phyloP scores from a whole-genome alignment of 2,797 vertebrate species.

The Geotria australis region DNA sequence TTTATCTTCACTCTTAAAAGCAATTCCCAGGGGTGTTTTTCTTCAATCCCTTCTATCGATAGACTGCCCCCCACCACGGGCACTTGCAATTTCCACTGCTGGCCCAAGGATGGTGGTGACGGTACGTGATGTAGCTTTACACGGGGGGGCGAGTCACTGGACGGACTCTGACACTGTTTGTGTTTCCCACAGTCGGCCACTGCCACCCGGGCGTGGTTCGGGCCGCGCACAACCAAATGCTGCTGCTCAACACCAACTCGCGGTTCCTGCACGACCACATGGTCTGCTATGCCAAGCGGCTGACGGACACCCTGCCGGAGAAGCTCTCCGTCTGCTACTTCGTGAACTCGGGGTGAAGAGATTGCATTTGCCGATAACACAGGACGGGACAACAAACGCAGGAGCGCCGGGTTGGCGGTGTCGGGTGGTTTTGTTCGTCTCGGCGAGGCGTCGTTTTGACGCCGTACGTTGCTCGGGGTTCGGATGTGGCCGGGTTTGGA shows the following conservation, averaged over 20 bases:
- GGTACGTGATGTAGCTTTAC: too few species aligned
- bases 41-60: too few species aligned
- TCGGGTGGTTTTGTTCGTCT: background rate
- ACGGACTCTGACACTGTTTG: constrained; percentile 2
- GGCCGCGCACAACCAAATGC: constrained; percentile 61
- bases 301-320: constrained; percentile 46
- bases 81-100: too few species aligned
- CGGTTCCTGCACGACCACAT: constrained; percentile 85
- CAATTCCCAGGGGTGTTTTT: too few species aligned
- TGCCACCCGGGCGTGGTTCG: constrained; percentile 56
- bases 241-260: constrained; percentile 64
- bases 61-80: too few species aligned
- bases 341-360: constrained; percentile 69
- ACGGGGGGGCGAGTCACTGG: too few species aligned
- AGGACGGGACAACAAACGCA: background rate
- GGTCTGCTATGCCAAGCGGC: constrained; percentile 43
- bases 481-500: background rate
- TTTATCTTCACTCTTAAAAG: too few species aligned
- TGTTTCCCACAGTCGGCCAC: constrained; percentile 39
- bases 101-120: too few species aligned
- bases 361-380: background rate
- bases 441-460: background rate
- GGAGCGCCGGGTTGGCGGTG: too few species aligned
- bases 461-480: background rate
- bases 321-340: constrained; percentile 77